phyloP scores from a whole-genome alignment of 2,797 vertebrate genomes.

The Gobionotothen gibberifrons region DNA sequence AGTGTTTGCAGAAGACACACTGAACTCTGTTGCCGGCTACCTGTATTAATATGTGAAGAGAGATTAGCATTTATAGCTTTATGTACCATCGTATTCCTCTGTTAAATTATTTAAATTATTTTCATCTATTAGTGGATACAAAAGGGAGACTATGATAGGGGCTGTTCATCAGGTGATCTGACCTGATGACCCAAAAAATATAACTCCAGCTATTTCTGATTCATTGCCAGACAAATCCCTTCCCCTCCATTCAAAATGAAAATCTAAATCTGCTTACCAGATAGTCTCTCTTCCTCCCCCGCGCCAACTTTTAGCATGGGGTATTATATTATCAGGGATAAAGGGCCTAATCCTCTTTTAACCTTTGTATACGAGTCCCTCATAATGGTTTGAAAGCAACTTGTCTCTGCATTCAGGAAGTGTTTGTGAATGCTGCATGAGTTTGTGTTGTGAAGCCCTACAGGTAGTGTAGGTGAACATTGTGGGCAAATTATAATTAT shows the following conservation, averaged over 20 bases:
- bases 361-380: slow-evolving; percentile 62
- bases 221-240: slow-evolving; percentile 43
- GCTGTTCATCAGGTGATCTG: slow-evolving; percentile 30
- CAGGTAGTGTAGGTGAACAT: neutral
- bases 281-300: slow-evolving; percentile 66
- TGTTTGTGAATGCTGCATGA: slow-evolving; percentile 12
- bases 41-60: slow-evolving; percentile 17
- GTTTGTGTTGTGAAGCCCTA: slow-evolving; percentile 10
- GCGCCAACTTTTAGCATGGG: slow-evolving; percentile 58
- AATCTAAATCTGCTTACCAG: slow-evolving; percentile 75
- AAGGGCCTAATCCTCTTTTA: slow-evolving; percentile 73
- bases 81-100: slow-evolving; percentile 33
- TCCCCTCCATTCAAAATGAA: slow-evolving; percentile 48
- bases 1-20: slow-evolving; percentile 27
- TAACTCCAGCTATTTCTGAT: slow-evolving; percentile 43
- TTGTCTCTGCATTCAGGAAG: slow-evolving; percentile 33
- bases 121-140: neutral
- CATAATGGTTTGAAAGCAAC: slow-evolving; percentile 64
- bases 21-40: slow-evolving; percentile 30
- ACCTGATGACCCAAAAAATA: slow-evolving; percentile 42
- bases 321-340: slow-evolving; percentile 75
- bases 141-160: slow-evolving; percentile 18
- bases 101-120: slow-evolving; percentile 5
- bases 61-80: slow-evolving; percentile 30
- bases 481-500: slow-evolving; percentile 11